Evolutionary conservation across 2,888 invertebrate species (phyloP), one percentile per base, ranked within the genome.

Genomic region (Orchesella flavescens): DNA sequence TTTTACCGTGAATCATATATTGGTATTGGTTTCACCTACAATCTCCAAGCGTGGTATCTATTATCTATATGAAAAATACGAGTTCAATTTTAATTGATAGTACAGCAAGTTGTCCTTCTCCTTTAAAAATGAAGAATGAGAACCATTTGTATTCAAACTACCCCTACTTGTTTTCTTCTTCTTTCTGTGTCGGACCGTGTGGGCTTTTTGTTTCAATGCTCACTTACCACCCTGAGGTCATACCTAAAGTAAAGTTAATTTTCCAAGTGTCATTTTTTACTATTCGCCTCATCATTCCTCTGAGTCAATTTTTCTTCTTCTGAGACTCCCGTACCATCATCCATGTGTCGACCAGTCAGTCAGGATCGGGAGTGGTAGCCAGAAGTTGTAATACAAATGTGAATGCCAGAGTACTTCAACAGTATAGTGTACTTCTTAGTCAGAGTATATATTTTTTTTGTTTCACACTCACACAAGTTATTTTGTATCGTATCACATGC

Each of bases 221-320:
- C 75, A 82, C 75, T 80, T 75, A 81, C 83, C 81, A 82, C 87
- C 86, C 74, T 73, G 59, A 80, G 85, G 83, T 84, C 84, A 85
- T 85, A 79, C 86, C 78, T 63, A 57, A 53, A 34, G 34, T 34
- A 34, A 34, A 78, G 83, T 87, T 87, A 87, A 87, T 87, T 87
- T 87, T 84, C 84, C 75, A 79, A 71, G 76, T 86, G 87, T 86
- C 86, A 87, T 86, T 87, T 85, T 87, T 86, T 85, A 85, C 77
- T 83, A 76, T 71, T 71, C 76, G 75, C 80, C 59, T 85, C 72
- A 77, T 82, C 68, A 59, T 81, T 73, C 71, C 81, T 74, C 55
- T 63, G 57, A 71, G 59, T 68, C 84, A 84, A 49, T 71, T 76
- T 73, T 72, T 77, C 66, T 66, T 24, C 57, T 57, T 68, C 71